Evolutionary conservation across 2,888 invertebrate species (phyloP).

Genomic region (Helleia helle): DNA sequence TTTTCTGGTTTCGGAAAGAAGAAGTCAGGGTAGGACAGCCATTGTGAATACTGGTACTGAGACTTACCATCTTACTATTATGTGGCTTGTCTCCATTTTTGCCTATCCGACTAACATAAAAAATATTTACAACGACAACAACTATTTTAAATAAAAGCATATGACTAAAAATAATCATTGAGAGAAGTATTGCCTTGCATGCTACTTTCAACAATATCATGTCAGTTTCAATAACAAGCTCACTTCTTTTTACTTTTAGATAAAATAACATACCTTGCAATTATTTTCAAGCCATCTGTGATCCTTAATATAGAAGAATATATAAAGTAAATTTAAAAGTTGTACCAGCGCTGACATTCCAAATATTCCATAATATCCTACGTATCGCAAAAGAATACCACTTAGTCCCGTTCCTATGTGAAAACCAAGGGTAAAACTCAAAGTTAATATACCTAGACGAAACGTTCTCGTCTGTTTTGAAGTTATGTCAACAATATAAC

Average conservation of each 20-base stretch:
- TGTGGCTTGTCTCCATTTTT: no score
- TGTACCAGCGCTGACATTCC: background rate
- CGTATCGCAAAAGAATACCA: background rate
- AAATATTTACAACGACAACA: no score
- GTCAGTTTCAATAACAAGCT: no score
- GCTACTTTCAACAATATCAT: background rate
- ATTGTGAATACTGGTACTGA: no score
- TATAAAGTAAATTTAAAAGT: background rate
- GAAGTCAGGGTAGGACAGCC: no score
- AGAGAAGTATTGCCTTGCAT: background rate
- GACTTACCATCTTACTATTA: no score
- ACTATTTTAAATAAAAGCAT: no score
- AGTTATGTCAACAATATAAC: conserved; percentile 6
- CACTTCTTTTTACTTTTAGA: no score
- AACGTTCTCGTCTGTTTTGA: background rate
- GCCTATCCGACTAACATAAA: no score
- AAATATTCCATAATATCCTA: background rate
- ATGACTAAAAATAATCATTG: background rate
- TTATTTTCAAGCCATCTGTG: background rate
- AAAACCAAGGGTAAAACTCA: background rate
- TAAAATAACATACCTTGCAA: background rate
- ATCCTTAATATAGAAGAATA: background rate
- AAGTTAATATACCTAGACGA: background rate
- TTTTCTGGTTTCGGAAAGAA: no score
- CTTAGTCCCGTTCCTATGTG: background rate